phyloP scores from a whole-genome alignment of 2,888 invertebrate species.

The Lordiphosa andalusiaca region DNA sequence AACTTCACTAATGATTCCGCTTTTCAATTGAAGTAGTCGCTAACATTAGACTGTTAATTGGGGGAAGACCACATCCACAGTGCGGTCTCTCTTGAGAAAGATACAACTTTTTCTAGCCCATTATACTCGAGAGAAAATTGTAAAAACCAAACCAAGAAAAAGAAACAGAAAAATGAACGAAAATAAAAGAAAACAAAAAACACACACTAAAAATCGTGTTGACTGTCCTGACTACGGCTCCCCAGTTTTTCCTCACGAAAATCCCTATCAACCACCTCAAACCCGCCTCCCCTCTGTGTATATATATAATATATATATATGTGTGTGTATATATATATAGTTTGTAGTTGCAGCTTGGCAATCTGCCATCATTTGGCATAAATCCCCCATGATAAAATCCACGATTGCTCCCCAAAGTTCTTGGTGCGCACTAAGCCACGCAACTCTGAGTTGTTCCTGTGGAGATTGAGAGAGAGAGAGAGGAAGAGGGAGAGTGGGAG shows the following conservation, averaged over 20 bases:
- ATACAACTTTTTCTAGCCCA: conserved; percentile 57
- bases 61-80: conserved; percentile 10
- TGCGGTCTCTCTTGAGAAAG: conserved; percentile 20
- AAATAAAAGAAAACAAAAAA: conserved; percentile 32
- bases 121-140: conserved; percentile 57
- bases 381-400: conserved; percentile 66
- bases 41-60: too few species aligned
- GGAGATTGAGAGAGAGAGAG: conserved; percentile 3
- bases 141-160: conserved; percentile 45
- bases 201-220: conserved; percentile 38
- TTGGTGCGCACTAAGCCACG: conserved; percentile 54
- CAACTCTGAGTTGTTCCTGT: conserved; percentile 45
- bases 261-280: conserved; percentile 15
- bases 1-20: too few species aligned
- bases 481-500: neutral
- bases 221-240: conserved; percentile 17
- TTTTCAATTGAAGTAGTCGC: too few species aligned
- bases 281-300: neutral
- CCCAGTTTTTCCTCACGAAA: conserved; percentile 21
- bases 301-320: too few species aligned
- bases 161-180: conserved; percentile 38
- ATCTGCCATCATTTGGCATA: conserved; percentile 72
- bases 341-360: conserved; percentile 66
- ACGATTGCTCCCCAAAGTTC: conserved; percentile 70
- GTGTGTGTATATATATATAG: conserved; percentile 14